Conservation (phyloP, 2,888 invertebrate genomes). For the Malthinus flaveolus region DNA sequence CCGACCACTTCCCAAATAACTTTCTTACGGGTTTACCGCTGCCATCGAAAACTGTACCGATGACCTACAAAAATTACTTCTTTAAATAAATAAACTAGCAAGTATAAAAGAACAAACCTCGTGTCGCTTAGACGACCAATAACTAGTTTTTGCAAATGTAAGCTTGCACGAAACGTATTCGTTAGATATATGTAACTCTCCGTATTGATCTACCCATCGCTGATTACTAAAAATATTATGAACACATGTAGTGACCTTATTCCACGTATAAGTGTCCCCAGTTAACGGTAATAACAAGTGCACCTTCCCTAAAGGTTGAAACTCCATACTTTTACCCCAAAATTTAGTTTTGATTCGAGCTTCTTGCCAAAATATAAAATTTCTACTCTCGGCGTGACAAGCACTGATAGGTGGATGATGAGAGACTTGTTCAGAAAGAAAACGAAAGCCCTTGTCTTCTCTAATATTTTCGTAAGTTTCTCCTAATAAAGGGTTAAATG, state of each 20-base stretch:
- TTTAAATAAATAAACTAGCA: neutral
- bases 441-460: constrained; percentile 77
- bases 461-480: constrained; percentile 83
- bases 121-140: constrained; percentile 78
- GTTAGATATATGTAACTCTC: constrained; percentile 73
- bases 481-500: constrained; percentile 81
- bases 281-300: constrained; percentile 65
- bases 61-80: constrained; percentile 39
- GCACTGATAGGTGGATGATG: constrained; percentile 86
- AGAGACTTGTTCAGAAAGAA: constrained; percentile 81
- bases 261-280: constrained; percentile 75
- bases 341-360: constrained; percentile 84
- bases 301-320: constrained; percentile 75
- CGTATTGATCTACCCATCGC: constrained; percentile 86
- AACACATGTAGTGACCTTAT: constrained; percentile 83
- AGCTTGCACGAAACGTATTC: constrained; percentile 73
- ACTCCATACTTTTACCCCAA: constrained; percentile 91
- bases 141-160: constrained; percentile 77
- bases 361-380: constrained; percentile 82
- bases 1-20: constrained; percentile 81
- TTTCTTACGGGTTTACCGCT: constrained; percentile 63
- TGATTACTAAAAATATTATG: constrained; percentile 83
- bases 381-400: constrained; percentile 76
- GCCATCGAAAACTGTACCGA: constrained; percentile 65
- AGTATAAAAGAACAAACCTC: constrained; percentile 58